These are phyloP conservation scores for Galaxea fascicularis DNA, from an alignment of 92 coral and sea anemone genomes.

Conservation along the genomic window DNA sequence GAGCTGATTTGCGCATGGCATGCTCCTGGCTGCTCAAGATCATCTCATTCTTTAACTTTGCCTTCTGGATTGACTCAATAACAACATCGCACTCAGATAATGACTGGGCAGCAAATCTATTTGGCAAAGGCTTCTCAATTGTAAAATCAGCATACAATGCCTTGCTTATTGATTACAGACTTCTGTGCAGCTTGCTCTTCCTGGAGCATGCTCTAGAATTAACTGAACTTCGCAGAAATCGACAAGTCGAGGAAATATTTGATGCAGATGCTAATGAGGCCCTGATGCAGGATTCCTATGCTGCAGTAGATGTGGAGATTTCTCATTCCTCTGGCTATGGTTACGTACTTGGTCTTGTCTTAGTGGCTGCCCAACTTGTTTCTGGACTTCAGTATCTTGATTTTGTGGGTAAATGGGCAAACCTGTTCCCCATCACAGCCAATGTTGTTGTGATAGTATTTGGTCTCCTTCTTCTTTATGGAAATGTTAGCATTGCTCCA, in stretches of 20 bases:
- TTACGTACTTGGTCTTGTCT: slow-evolving; percentile 70
- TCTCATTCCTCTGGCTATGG: slow-evolving; percentile 83
- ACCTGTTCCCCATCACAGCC: slow-evolving; percentile 79
- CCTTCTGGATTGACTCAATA: slow-evolving; percentile 84
- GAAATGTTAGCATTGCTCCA: slow-evolving; percentile 17
- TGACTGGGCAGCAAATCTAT: slow-evolving; percentile 58
- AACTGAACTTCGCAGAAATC: slow-evolving; percentile 65
- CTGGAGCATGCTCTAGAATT: slow-evolving; percentile 89
- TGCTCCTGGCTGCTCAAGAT: slow-evolving; percentile 84
- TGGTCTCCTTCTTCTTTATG: slow-evolving; percentile 71
- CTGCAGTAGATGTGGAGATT: slow-evolving; percentile 62
- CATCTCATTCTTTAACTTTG: slow-evolving; percentile 81
- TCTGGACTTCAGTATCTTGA: slow-evolving; percentile 85
- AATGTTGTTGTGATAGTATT: slow-evolving; percentile 66
- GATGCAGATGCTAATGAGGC: slow-evolving; percentile 49
- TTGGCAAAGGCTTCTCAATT: slow-evolving; percentile 83
- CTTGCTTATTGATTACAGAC: slow-evolving; percentile 83
- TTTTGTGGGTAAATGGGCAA: slow-evolving; percentile 81
- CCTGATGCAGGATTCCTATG: slow-evolving; percentile 7
- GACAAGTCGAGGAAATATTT: slow-evolving; percentile 24
- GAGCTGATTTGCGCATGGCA: slow-evolving; percentile 71
- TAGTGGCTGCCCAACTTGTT: slow-evolving; percentile 68
- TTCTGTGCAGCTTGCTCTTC: slow-evolving; percentile 85
- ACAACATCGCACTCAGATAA: slow-evolving; percentile 73
- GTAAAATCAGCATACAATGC: slow-evolving; percentile 87